These are phyloP conservation scores for Bombus haemorrhoidalis DNA, from an alignment of 1,140 invertebrate genomes.

Conservation along the genomic window DNA sequence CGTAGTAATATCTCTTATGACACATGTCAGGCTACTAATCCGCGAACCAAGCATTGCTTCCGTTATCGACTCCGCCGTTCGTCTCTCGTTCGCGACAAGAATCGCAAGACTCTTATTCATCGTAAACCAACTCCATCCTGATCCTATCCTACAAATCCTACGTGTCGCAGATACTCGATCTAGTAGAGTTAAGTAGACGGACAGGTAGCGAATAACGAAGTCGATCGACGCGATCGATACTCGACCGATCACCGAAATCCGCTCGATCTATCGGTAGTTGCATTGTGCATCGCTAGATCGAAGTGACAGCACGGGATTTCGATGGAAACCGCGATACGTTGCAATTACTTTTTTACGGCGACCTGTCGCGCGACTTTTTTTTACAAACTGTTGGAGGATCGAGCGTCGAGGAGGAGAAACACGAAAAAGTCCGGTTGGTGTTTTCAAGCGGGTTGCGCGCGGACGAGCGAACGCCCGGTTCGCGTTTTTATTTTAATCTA, in stretches of 20 bases:
- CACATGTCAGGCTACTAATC: neutral
- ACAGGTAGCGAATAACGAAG: slow-evolving; percentile 40
- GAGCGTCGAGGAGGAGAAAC: neutral
- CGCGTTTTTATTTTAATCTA: slow-evolving; percentile 50
- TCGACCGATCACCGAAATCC: slow-evolving; percentile 32
- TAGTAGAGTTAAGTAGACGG: neutral
- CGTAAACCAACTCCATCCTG: neutral
- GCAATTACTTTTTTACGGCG: slow-evolving; percentile 45
- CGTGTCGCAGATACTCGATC: neutral
- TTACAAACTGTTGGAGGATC: neutral
- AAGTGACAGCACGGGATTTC: slow-evolving; percentile 18
- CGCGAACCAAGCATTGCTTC: neutral
- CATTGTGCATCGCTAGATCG: neutral
- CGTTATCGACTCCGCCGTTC: neutral
- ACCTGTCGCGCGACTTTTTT: slow-evolving; percentile 19
- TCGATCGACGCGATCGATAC: neutral
- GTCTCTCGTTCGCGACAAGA: slow-evolving; percentile 37
- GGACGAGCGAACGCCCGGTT: neutral
- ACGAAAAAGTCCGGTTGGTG: slow-evolving; percentile 17
- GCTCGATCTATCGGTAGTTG: slow-evolving; percentile 10
- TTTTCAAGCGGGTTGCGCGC: slow-evolving; percentile 28
- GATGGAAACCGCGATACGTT: slow-evolving; percentile 28
- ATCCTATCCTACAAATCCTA: neutral
- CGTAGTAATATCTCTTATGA: neutral
- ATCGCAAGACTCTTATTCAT: slow-evolving; percentile 5